A percentile compares a stretch with the other conserved stretches of the same genome.
Conservation (phyloP, 2,888 invertebrate species). For the Philereme vetulata region DNA sequence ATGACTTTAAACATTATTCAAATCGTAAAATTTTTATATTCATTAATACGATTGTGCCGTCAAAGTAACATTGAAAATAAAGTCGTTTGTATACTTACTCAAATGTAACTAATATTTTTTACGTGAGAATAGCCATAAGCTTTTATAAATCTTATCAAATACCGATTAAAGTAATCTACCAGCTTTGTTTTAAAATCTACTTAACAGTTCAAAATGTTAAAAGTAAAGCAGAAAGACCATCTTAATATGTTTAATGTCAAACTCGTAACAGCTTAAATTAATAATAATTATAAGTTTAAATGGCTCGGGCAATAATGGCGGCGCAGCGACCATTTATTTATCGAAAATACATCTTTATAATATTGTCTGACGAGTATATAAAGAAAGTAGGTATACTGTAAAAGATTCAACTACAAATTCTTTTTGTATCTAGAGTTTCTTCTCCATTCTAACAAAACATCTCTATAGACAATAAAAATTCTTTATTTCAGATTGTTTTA, state of each 20-base stretch:
- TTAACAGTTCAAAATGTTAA: too few relatives aligned
- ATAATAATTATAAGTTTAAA: not conserved
- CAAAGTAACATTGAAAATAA: constrained; percentile 54
- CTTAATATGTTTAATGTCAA: not conserved
- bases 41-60: constrained; percentile 46
- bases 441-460: too few relatives aligned
- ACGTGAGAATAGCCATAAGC: not conserved
- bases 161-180: not conserved
- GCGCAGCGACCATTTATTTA: not conserved
- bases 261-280: not conserved
- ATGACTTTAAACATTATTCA: constrained; percentile 46
- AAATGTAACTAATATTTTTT: not conserved
- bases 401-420: too few relatives aligned
- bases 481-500: too few relatives aligned
- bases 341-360: constrained; percentile 5
- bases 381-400: not conserved
- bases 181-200: too few relatives aligned
- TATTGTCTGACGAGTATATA: not conserved
- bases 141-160: not conserved
- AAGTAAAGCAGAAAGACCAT: too few relatives aligned
- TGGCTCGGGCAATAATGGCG: not conserved
- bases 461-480: too few relatives aligned
- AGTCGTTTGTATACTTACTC: constrained; percentile 5
- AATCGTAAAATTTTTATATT: constrained; percentile 57
- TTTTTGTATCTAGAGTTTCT: too few relatives aligned